A percentile compares a stretch with the other conserved stretches of the same genome.
Evolutionary conservation across 2,888 invertebrate genomes (phyloP).

Genomic region (Schrankia costaestrigalis): DNA sequence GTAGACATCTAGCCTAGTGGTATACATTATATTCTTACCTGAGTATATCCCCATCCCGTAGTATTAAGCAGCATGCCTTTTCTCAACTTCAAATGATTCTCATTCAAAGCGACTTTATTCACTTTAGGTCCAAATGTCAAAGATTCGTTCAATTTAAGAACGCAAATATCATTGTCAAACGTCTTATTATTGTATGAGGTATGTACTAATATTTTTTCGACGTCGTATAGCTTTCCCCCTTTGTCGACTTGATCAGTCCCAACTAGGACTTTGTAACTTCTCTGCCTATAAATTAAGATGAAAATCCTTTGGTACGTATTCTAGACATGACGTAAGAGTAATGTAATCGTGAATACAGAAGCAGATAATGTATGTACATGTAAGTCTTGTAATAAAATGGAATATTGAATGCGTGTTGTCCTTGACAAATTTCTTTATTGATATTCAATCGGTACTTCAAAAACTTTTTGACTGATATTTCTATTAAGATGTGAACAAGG

Average conservation of each 20-base stretch:
- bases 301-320: background rate
- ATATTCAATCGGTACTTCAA: too few species aligned
- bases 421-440: too few species aligned
- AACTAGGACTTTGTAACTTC: conserved; percentile 32
- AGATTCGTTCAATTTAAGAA: conserved; percentile 25
- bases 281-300: conserved; percentile 26
- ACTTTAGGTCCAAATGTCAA: conserved; percentile 31
- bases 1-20: background rate
- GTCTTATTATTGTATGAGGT: conserved; percentile 26
- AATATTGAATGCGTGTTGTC: conserved; percentile 20
- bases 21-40: conserved; percentile 17
- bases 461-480: too few species aligned
- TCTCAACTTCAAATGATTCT: conserved; percentile 10
- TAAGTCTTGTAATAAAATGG: conserved; percentile 11
- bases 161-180: conserved; percentile 27
- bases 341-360: conserved; percentile 15
- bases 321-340: conserved; percentile 5
- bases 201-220: conserved; percentile 36
- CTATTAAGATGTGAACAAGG: too few species aligned
- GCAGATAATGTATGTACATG: conserved; percentile 14
- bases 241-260: conserved; percentile 31
- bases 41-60: conserved; percentile 36
- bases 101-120: conserved; percentile 15
- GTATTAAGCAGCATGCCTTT: conserved; percentile 20
- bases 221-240: conserved; percentile 32